Evolutionary conservation across 1,140 invertebrate species (phyloP), one percentile per base, ranked within the genome.

Genomic region (Drosophila pandora): DNA sequence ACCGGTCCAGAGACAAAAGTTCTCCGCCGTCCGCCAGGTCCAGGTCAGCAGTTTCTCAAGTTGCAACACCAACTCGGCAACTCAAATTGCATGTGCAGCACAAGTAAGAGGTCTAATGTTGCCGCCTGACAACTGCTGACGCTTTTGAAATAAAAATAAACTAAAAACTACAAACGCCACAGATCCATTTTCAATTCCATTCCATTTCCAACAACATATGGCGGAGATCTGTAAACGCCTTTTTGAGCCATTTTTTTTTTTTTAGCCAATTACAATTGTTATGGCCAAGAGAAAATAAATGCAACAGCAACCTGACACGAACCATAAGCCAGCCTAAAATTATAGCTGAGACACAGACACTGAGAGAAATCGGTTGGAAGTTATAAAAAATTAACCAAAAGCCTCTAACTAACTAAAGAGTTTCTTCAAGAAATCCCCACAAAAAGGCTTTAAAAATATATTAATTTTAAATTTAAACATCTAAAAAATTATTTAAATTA

Each of bases 1-100:
- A 88, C 82, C 83, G 78, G 82, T 85, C 74, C 78, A 73, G 58
- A 32, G n/a, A 21, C 25, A 64, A 69, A 65, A 49, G 67, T 57
- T 69, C 67, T 77, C 43, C 45, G 7, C 3, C 39, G 2, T 77
- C 43, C 45, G 7, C 3, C 39, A 10, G 37, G n/a, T 21, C n/a
- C 41, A 47, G 43, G 17, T 43, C 43, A 47, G 43, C 43, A 21
- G 43, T 47, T 47, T 47, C 43, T 47, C 43, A 47, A 47, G 21
- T 39, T 3, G 17, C 8, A 21, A 39, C 39, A 34, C 39, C 25
- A 28, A 28, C 25, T 28, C 7, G 25, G 17, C 8, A 21, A 39
- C 39, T 28, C 23, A 21, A 50, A 47, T 22, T 47, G 43, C 76
- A 79, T 56, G 55, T 71, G 55, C 67, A 71, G 43, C 43, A 47